A percentile compares a stretch with the other conserved stretches of the same genome.
Evolutionary conservation across 2,797 vertebrate species (phyloP).

Genomic region (Tadarida brasiliensis): DNA sequence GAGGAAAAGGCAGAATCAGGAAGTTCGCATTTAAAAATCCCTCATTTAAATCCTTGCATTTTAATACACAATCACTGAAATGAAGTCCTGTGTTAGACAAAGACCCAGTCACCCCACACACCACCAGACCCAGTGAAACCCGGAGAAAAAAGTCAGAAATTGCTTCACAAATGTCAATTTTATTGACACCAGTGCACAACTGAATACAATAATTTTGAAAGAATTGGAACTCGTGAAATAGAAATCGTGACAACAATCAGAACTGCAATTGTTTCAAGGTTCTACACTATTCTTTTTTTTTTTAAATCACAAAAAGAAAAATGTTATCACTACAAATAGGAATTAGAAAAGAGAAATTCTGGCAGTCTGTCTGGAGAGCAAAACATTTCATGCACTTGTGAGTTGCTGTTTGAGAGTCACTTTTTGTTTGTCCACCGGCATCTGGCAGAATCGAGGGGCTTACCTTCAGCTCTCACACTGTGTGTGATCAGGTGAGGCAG

Average conservation of each 20-base stretch:
- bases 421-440: slow-evolving; percentile 71
- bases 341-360: slow-evolving; percentile 86
- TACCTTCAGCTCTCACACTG: slow-evolving; percentile 63
- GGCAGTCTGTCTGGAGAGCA: slow-evolving; percentile 84
- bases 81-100: slow-evolving; percentile 79
- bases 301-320: slow-evolving; percentile 83
- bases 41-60: neutral
- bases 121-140: slow-evolving; percentile 85
- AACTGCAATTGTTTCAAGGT: slow-evolving; percentile 84
- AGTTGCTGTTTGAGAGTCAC: slow-evolving; percentile 76
- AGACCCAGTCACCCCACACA: slow-evolving; percentile 84
- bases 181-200: slow-evolving; percentile 95
- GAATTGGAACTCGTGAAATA: slow-evolving; percentile 86
- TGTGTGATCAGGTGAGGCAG: slow-evolving; percentile 57
- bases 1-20: slow-evolving; percentile 68
- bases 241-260: slow-evolving; percentile 88
- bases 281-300: slow-evolving; percentile 80
- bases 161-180: slow-evolving; percentile 93
- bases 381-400: slow-evolving; percentile 82
- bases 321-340: slow-evolving; percentile 78
- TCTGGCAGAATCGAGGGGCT: slow-evolving; percentile 52
- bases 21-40: slow-evolving; percentile 69
- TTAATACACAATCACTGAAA: slow-evolving; percentile 72
- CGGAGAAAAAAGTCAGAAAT: slow-evolving; percentile 89
- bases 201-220: slow-evolving; percentile 89